Conservation (phyloP, 2,113 vertebrate genomes). For the Microcebus griseorufus region DNA sequence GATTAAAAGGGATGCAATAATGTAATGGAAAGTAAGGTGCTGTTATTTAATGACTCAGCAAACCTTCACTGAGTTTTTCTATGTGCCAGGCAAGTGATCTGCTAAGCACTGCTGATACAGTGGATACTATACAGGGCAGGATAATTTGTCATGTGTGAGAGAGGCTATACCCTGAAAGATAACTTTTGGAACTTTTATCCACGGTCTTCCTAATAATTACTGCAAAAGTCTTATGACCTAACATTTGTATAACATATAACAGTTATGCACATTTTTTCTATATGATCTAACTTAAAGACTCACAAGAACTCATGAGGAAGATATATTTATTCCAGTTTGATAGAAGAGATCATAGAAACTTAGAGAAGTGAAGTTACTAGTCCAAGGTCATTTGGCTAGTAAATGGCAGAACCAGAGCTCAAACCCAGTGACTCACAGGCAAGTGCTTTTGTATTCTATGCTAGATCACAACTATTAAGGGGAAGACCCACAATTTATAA, state of each 20-base stretch:
- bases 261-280: background rate
- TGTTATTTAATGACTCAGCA: constrained; percentile 15
- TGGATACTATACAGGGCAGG: background rate
- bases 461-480: background rate
- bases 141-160: background rate
- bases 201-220: background rate
- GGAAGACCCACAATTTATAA: background rate
- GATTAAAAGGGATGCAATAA: constrained; percentile 8
- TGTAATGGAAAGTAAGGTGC: background rate
- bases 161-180: background rate
- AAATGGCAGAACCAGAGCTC: background rate
- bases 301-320: background rate
- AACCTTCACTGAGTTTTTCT: background rate
- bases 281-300: constrained; percentile 21
- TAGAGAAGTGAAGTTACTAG: background rate
- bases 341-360: background rate
- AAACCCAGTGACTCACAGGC: background rate
- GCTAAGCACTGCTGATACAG: background rate
- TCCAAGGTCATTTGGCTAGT: background rate
- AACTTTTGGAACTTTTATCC: constrained; percentile 42
- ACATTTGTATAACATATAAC: background rate
- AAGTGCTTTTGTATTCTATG: background rate
- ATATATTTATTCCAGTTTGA: background rate
- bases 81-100: background rate
- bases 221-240: background rate